Base-by-base conservation (phyloP, 2,888 invertebrate genomes). In the Eueremaeus valkanovi region DNA sequence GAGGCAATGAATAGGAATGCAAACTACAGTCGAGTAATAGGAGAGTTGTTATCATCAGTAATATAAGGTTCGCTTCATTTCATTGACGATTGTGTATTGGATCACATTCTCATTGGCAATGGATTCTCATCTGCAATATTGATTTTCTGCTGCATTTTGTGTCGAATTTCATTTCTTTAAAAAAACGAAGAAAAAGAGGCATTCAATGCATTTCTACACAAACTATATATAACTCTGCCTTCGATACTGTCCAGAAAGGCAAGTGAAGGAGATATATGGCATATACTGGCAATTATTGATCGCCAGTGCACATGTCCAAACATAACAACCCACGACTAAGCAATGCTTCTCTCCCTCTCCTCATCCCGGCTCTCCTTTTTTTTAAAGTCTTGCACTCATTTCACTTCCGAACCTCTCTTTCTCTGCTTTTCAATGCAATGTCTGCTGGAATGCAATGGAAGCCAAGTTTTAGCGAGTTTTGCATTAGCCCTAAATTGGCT, bases 111-210 rank as follows among this genome's bases (percentile, higher is more conserved):
- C 63, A 63, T 63, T 33, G 29, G 63, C 63, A 63, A 63, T 63
- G 36, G n/a, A 58, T 58, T 58, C 51, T 8, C 58, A 58, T 58
- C 58, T 58, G 58, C 58, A 58, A 58, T 63, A 63, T 63, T 63
- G 63, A 63, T 63, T 63, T 63, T 63, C 31, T 27, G 11, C 31
- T 11, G 31, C 31, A 18, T 2, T 2, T 31, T 63, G 63, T 63
- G 63, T 63, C 63, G 63, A 63, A 31, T 63, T 63, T 63, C 63
- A 63, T 63, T 63, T 63, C 63, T 63, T 63, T 63, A 63, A 63
- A 63, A 63, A 63, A 51, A 33, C 2, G 9, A 29, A 31, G 33
- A 63, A 63, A 63, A 31, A 63, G 31, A 63, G 63, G 18, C 2
- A 29, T 63, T 63, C 63, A 29, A 63, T 63, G 33, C 63, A 33